Evolutionary conservation across 2,113 vertebrate genomes (phyloP).

Genomic region (Cynoglossus semilaevis): DNA sequence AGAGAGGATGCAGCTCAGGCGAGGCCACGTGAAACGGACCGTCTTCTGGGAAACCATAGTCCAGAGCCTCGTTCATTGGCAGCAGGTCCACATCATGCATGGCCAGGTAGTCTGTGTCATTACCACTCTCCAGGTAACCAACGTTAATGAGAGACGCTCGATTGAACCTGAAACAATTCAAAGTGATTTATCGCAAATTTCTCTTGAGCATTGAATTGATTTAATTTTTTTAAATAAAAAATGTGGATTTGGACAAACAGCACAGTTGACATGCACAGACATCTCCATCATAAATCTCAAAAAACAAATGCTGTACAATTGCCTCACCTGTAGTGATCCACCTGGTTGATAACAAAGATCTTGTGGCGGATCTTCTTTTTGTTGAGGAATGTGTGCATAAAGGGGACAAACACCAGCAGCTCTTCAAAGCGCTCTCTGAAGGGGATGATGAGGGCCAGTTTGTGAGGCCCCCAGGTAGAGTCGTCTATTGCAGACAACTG

Average conservation of each 20-base stretch:
- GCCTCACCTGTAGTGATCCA: slow-evolving; percentile 90
- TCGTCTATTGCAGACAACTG: slow-evolving; percentile 71
- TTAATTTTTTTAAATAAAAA: too few relatives aligned
- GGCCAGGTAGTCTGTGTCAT: slow-evolving; percentile 95
- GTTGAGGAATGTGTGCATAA: slow-evolving; percentile 90
- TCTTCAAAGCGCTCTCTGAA: slow-evolving; percentile 97
- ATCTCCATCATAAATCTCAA: too few relatives aligned
- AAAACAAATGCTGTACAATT: too few relatives aligned
- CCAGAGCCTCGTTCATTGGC: slow-evolving; percentile 88
- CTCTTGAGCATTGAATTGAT: too few relatives aligned
- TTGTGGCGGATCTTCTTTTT: slow-evolving; percentile 89
- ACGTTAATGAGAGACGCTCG: slow-evolving; percentile 94
- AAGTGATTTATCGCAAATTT: not conserved
- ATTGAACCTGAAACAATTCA: slow-evolving; percentile 83
- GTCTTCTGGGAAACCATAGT: slow-evolving; percentile 88
- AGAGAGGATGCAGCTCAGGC: slow-evolving; percentile 93
- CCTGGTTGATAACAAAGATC: slow-evolving; percentile 93
- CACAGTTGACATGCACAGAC: too few relatives aligned
- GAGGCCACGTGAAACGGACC: slow-evolving; percentile 96
- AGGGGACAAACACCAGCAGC: slow-evolving; percentile 90
- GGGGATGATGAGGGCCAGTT: slow-evolving; percentile 88
- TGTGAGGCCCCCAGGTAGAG: slow-evolving; percentile 87
- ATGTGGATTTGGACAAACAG: too few relatives aligned
- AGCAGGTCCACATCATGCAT: slow-evolving; percentile 98
- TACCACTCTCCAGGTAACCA: slow-evolving; percentile 90